These are phyloP conservation scores for Scophthalmus maximus DNA, from an alignment of 2,113 vertebrate species.

Conservation along the genomic window DNA sequence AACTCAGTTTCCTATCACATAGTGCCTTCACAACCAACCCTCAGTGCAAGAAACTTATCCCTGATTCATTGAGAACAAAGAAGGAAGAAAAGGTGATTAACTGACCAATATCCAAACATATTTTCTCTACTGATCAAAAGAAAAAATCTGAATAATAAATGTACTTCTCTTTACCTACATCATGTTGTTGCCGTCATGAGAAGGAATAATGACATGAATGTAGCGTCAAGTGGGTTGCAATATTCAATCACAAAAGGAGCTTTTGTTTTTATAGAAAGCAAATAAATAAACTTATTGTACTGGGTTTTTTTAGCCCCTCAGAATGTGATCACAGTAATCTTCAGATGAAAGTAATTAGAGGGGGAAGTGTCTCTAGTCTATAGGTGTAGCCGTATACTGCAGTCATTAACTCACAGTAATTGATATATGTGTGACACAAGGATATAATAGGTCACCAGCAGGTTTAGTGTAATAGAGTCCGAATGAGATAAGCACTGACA, in stretches of 20 bases:
- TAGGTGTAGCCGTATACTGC: not conserved
- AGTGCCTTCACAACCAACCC: not conserved
- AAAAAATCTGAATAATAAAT: too few species aligned
- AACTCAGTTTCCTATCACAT: not conserved
- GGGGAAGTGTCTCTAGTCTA: not conserved
- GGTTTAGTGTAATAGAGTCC: not conserved
- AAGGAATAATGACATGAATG: too few species aligned
- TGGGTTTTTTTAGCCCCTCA: not conserved
- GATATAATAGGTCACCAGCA: not conserved
- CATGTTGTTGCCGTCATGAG: too few species aligned
- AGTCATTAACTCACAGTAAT: not conserved
- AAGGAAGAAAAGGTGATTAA: not conserved
- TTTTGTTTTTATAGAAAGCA: too few species aligned
- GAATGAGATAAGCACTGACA: conserved; percentile 6
- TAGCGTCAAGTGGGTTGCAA: too few species aligned
- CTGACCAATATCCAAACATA: not conserved
- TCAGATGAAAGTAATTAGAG: conserved; percentile 11
- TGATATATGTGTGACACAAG: not conserved
- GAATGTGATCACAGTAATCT: conserved; percentile 22
- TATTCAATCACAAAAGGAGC: too few species aligned
- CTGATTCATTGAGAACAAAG: not conserved
- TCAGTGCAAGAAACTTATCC: not conserved
- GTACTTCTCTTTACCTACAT: too few species aligned
- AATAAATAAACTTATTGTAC: not conserved
- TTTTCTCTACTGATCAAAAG: too few species aligned